Percentiles rank a stretch among this genome's conserved stretches.
Evolutionary conservation across 2,797 vertebrate species (phyloP).

Genomic region (Xerus rutilus): DNA sequence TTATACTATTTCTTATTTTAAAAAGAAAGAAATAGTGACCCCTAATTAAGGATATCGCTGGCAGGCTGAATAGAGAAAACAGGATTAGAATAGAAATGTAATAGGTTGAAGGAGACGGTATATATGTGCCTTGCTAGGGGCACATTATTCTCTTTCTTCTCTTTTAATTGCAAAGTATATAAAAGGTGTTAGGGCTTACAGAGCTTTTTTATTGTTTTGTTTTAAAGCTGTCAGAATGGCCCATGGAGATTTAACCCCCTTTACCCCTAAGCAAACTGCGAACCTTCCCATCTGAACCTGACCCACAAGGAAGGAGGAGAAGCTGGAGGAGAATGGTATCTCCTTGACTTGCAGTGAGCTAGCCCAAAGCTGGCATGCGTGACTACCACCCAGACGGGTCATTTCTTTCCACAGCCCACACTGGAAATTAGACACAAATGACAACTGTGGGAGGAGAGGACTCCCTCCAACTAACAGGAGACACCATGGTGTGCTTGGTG

Average conservation of each 20-base stretch:
- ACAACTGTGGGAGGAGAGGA: too few relatives aligned
- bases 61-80: background rate
- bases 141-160: background rate
- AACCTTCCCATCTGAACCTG: background rate
- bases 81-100: background rate
- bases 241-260: conserved; percentile 8
- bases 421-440: background rate
- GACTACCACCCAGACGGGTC: background rate
- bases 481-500: background rate
- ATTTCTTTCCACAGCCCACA: background rate
- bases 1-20: conserved; percentile 47
- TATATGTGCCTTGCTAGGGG: background rate
- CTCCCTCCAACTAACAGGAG: too few relatives aligned
- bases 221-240: conserved; percentile 10
- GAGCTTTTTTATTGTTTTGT: conserved; percentile 24
- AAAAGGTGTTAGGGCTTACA: background rate
- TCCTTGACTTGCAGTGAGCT: background rate
- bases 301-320: background rate
- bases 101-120: background rate
- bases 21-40: conserved; percentile 50
- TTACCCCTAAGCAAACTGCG: background rate
- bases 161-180: conserved; percentile 37
- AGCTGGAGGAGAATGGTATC: background rate
- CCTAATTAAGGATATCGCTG: conserved; percentile 11
- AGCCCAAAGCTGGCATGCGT: too few relatives aligned